Percentiles rank a stretch among this genome's conserved stretches.
phyloP scores from a whole-genome alignment of 2,113 vertebrate genomes.

The Neogale vison region DNA sequence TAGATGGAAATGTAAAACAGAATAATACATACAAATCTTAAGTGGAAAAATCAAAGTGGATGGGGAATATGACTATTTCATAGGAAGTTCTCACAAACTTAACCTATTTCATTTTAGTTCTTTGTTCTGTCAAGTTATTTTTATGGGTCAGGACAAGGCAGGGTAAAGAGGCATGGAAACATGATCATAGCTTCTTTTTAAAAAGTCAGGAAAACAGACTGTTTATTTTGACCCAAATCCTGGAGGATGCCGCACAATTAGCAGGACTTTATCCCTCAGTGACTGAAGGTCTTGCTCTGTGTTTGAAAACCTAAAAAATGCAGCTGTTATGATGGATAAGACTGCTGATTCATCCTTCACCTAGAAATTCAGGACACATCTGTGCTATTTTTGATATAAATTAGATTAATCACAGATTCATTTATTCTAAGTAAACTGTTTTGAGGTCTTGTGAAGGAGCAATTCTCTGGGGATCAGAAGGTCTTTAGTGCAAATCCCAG shows the following conservation, averaged over 20 bases:
- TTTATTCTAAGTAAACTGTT: conserved; percentile 32
- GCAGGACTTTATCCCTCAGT: background rate
- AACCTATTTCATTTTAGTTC: conserved; percentile 26
- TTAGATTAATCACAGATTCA: conserved; percentile 43
- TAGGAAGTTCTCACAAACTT: background rate
- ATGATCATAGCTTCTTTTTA: background rate
- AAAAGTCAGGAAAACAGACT: background rate
- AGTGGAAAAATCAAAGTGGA: background rate
- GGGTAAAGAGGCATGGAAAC: conserved; percentile 1
- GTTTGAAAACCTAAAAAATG: background rate
- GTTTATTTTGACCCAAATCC: background rate
- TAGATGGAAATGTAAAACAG: background rate
- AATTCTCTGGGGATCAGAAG: background rate
- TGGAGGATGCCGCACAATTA: background rate
- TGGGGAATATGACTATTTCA: background rate
- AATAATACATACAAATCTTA: background rate
- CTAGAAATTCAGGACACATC: background rate
- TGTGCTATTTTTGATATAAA: conserved; percentile 29
- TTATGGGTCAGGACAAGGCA: conserved; percentile 18
- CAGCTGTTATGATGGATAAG: background rate
- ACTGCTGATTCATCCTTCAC: conserved; percentile 5
- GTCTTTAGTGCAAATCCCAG: conserved; percentile 1
- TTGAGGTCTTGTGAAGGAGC: background rate
- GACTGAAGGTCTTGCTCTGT: background rate
- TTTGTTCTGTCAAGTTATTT: conserved; percentile 57